phyloP scores from a whole-genome alignment of 2,888 invertebrate genomes.

The Calliscelio sp. region DNA sequence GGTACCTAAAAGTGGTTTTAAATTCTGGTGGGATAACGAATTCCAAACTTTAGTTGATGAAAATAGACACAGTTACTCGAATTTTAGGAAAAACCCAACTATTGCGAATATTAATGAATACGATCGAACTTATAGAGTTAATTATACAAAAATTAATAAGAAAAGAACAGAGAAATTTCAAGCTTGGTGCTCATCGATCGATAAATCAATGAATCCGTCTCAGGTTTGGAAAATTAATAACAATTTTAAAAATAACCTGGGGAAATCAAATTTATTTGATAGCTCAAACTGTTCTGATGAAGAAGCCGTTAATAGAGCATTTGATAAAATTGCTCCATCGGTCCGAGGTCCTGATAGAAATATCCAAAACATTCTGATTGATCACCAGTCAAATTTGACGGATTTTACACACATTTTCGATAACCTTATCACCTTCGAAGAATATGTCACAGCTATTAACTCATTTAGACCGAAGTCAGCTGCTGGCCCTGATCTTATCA shows the following conservation, averaged over 20 bases:
- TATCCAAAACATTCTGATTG: neutral
- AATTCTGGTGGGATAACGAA: slow-evolving; percentile 32
- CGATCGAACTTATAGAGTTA: neutral
- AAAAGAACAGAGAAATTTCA: slow-evolving; percentile 19
- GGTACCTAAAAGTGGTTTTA: neutral
- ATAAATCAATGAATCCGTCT: neutral
- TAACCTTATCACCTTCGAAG: neutral
- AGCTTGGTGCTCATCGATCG: neutral
- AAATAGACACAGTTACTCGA: slow-evolving; percentile 3
- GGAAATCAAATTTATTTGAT: neutral
- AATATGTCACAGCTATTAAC: slow-evolving; percentile 20
- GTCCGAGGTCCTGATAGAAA: neutral
- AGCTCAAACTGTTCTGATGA: neutral
- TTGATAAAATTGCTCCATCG: neutral
- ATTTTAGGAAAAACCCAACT: slow-evolving; percentile 1
- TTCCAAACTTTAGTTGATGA: slow-evolving; percentile 3
- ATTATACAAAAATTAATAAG: slow-evolving; percentile 16
- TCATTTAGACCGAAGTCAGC: slow-evolving; percentile 4
- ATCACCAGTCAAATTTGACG: neutral
- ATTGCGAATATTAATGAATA: neutral
- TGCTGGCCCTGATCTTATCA: slow-evolving; percentile 23
- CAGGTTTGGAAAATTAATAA: neutral
- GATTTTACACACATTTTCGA: neutral
- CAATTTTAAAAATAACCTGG: neutral
- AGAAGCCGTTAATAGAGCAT: neutral